Percentiles rank a stretch among this genome's conserved stretches.
phyloP scores from a whole-genome alignment of 1,140 invertebrate species.

The Nasonia giraulti region DNA sequence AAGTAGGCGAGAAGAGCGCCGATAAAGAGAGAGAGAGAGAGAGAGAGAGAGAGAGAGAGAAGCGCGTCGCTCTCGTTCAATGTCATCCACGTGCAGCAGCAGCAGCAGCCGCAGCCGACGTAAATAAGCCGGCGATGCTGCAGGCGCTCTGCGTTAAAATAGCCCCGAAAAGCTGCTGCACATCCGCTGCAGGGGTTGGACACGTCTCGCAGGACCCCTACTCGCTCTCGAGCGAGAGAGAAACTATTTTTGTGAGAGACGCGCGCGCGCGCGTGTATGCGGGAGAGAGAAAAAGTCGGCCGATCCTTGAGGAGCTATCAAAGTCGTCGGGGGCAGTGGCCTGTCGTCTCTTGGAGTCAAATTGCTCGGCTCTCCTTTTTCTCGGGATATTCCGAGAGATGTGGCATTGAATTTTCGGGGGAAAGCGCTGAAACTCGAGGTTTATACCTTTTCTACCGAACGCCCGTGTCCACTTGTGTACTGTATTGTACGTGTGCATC shows the following conservation, averaged over 20 bases:
- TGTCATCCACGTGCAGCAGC: slow-evolving; percentile 13
- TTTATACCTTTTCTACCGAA: background rate
- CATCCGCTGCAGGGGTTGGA: slow-evolving; percentile 60
- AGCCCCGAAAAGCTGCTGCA: slow-evolving; percentile 52
- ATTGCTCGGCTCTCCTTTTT: background rate
- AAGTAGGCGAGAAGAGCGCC: background rate
- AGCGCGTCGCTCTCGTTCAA: background rate
- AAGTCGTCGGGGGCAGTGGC: slow-evolving; percentile 39
- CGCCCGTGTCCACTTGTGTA: too few species aligned
- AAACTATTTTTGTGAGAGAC: slow-evolving; percentile 63
- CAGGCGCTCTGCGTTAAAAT: slow-evolving; percentile 53
- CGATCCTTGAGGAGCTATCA: slow-evolving; percentile 22
- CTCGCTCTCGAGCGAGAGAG: slow-evolving; percentile 26
- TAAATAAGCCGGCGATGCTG: slow-evolving; percentile 34
- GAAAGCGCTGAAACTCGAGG: too few species aligned
- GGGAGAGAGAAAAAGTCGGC: slow-evolving; percentile 4
- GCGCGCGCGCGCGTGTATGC: background rate
- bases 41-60: background rate
- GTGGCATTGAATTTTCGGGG: too few species aligned
- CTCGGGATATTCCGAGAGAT: background rate
- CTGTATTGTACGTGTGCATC: background rate
- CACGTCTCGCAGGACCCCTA: slow-evolving; percentile 44
- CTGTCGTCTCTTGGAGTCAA: background rate
- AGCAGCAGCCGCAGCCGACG: background rate
- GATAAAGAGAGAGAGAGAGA: background rate